These are phyloP conservation scores for Nycticryphes semicollaris DNA, from an alignment of 2,113 vertebrate species.

Conservation along the genomic window DNA sequence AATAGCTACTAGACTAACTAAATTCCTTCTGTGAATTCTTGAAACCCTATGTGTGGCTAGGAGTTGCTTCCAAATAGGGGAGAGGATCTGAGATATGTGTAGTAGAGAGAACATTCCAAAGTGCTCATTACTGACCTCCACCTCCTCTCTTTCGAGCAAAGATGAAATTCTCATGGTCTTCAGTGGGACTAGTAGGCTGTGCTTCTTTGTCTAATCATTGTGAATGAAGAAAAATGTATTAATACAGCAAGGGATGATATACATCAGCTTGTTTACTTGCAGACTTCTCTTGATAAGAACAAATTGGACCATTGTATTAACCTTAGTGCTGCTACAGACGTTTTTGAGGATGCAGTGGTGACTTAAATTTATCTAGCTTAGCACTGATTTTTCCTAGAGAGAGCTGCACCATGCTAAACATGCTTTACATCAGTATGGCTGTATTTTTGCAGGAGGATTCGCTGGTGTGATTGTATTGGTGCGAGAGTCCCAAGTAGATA, in stretches of 20 bases:
- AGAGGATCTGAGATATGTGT: background rate
- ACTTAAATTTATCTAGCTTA: background rate
- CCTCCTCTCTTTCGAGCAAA: background rate
- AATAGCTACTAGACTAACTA: background rate
- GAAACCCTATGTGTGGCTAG: background rate
- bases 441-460: background rate
- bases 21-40: background rate
- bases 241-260: background rate
- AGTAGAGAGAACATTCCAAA: background rate
- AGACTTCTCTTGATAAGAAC: background rate
- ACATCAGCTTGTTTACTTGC: background rate
- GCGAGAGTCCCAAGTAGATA: background rate
- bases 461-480: background rate
- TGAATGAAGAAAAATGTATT: rapidly evolving
- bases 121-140: background rate
- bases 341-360: background rate
- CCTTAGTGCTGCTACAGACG: background rate
- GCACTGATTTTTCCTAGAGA: background rate
- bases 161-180: background rate
- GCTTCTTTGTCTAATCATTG: background rate
- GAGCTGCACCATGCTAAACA: background rate
- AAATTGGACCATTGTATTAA: background rate
- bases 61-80: background rate
- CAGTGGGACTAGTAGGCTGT: background rate
- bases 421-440: background rate